These are phyloP conservation scores for Naso thynnoides DNA, from an alignment of 2,797 vertebrate genomes.

Conservation along the genomic window DNA sequence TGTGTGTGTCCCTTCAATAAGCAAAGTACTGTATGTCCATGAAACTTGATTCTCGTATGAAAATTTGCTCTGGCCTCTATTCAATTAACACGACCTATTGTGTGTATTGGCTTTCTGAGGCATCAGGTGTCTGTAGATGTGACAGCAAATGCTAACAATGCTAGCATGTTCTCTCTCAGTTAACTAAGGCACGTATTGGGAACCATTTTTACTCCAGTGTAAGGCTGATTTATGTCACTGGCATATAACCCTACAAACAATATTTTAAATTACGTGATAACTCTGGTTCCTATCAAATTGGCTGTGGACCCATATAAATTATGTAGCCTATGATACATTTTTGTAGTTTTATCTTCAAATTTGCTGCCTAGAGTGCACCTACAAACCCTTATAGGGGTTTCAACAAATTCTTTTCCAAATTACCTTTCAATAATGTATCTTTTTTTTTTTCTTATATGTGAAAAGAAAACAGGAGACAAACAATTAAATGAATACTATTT, in stretches of 20 bases:
- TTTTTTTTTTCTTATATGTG: too few relatives aligned
- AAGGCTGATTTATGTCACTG: not conserved
- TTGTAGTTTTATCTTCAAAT: too few relatives aligned
- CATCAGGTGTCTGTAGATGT: conserved; percentile 69
- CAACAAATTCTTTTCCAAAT: too few relatives aligned
- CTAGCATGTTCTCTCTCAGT: conserved; percentile 27
- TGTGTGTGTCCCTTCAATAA: conserved; percentile 40
- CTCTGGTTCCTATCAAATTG: not conserved
- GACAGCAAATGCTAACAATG: conserved; percentile 48
- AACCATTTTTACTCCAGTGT: not conserved
- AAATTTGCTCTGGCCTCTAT: conserved; percentile 61
- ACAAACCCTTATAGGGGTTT: too few relatives aligned
- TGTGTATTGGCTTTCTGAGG: conserved; percentile 50
- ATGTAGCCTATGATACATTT: too few relatives aligned
- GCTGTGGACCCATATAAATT: too few relatives aligned
- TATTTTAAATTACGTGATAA: not conserved
- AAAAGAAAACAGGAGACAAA: too few relatives aligned
- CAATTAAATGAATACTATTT: too few relatives aligned
- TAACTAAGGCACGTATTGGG: conserved; percentile 11
- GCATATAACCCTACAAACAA: not conserved
- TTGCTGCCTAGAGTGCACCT: too few relatives aligned
- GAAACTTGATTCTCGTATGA: conserved; percentile 71
- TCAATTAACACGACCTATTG: conserved; percentile 72
- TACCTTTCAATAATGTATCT: too few relatives aligned
- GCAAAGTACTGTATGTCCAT: conserved; percentile 39